Conservation (phyloP, 2,113 vertebrate species). For the Opisthocomus hoazin region DNA sequence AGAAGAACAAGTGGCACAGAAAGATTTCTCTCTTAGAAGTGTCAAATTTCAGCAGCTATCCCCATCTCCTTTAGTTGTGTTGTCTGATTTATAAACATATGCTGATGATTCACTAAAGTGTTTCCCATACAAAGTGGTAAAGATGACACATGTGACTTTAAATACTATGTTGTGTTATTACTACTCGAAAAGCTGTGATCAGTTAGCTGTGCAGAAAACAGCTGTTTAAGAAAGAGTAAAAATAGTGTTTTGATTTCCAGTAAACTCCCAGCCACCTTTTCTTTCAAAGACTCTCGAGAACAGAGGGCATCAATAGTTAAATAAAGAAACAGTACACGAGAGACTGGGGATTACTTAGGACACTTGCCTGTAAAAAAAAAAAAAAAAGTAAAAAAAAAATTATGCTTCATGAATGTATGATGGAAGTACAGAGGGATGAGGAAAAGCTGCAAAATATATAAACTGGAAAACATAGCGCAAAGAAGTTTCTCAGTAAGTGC, state of each 20-base stretch:
- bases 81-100: not conserved
- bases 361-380: not conserved
- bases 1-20: not conserved
- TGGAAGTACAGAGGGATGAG: not conserved
- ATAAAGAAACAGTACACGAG: not conserved
- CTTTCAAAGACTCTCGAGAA: not conserved
- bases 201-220: not conserved
- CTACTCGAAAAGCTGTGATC: not conserved
- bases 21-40: not conserved
- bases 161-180: not conserved
- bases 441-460: not conserved
- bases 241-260: not conserved
- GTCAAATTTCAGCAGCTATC: not conserved
- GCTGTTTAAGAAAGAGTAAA: not conserved
- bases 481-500: not conserved
- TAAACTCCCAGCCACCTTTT: not conserved
- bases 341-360: not conserved
- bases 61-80: not conserved
- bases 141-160: not conserved
- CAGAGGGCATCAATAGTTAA: not conserved
- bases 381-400: not conserved
- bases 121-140: not conserved
- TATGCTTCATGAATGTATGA: not conserved
- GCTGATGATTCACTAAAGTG: not conserved
- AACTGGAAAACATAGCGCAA: not conserved